phyloP scores from a whole-genome alignment of 2,888 invertebrate genomes.

The Antheraea assamensis region DNA sequence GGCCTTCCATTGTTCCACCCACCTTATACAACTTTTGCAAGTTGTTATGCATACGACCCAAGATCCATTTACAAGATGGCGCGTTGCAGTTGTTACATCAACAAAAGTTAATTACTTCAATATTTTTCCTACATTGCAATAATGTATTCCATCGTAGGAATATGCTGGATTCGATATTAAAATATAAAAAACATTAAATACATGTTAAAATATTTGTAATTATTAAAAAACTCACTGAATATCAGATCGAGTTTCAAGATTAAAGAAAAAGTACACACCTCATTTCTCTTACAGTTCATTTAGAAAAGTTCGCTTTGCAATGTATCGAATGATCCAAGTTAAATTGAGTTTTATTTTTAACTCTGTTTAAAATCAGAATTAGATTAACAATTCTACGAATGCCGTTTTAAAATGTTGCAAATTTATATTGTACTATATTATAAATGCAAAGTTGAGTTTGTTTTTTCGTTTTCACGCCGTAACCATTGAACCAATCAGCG shows the following conservation, averaged over 20 bases:
- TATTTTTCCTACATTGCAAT: too few species aligned
- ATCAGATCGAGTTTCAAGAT: background rate
- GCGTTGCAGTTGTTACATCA: too few species aligned
- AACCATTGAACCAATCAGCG: too few species aligned
- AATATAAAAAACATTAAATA: background rate
- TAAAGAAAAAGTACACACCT: background rate
- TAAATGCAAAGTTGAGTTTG: too few species aligned
- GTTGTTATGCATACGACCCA: too few species aligned
- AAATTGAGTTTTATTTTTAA: constrained; percentile 41
- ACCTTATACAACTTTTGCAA: too few species aligned
- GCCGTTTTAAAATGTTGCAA: background rate
- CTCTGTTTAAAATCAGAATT: constrained; percentile 10
- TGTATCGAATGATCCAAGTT: constrained; percentile 41
- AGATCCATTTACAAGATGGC: too few species aligned
- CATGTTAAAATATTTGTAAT: background rate
- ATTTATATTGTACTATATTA: too few species aligned
- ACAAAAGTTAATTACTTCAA: too few species aligned
- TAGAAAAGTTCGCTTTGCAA: constrained; percentile 33
- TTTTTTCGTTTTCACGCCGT: too few species aligned
- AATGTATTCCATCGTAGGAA: too few species aligned
- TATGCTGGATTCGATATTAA: background rate
- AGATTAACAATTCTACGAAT: background rate
- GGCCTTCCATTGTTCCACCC: too few species aligned
- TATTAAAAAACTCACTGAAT: background rate
- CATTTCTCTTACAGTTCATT: constrained; percentile 12